Evolutionary conservation across 37 sponge, comb jelly and placozoan genomes (phyloP), one percentile per base, ranked within the genome.

Genomic region (Agelas oroides): DNA sequence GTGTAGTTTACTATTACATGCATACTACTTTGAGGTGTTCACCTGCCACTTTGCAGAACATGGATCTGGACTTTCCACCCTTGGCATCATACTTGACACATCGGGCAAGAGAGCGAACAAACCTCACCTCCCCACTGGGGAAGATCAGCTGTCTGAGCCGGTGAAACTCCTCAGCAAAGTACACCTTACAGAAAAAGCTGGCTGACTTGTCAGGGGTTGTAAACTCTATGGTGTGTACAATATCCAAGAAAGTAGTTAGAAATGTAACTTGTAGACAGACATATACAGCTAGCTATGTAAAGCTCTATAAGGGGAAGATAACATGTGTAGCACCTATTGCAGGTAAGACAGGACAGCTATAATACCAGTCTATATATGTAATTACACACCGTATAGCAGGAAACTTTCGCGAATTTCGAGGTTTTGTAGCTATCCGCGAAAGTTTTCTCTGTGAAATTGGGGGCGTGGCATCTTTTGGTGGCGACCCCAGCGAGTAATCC

Each of bases 81-180:
- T 87, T 91, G 34, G 99, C 99, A 8, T 86, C 88, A 87, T 91
- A 98, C 39, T 89, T 82, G 60, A 90, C 84, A 92, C 99, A 98
- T 30, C 94, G 84, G 17, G 96, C 75, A 31, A 98, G 88, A 5
- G 95, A 96, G 19, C 95, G 87, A 57, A 96, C 87, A 57, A 81
- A 98, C 94, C 76, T 85, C 37, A 95, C 95, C 40, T 96, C 97
- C 38, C 97, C 99, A 24, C 77, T 88, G 15, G 99, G 91, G 73
- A 92, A 95, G 16, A 96, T 77, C 59, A 71, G 27, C 61, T 91
- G 83, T 54, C 99, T 83, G 46, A 96, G 85, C 21, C 82, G 58
- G 17, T 81, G 64, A 70, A 99, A 99, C 81, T 99, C 89, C 65
- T 96, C 94, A 21, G 99, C 99, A 90, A 79, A 96, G 82, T 91